Base-by-base conservation (phyloP, 2,888 invertebrate genomes). In the Ceratothoa steindachneri region DNA sequence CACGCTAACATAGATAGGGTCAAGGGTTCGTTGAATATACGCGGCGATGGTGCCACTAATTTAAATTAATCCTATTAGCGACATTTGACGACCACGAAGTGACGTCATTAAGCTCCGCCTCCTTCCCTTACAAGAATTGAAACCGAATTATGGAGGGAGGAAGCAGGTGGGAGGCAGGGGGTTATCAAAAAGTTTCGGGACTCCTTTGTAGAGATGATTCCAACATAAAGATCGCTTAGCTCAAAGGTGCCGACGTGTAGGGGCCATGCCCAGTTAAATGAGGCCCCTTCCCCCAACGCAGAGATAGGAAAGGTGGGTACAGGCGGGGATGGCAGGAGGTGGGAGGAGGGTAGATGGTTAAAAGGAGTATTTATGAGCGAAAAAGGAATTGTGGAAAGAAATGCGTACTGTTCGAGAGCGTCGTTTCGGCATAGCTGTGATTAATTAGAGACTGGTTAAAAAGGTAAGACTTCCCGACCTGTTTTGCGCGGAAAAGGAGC, bases 101-200 rank as follows among this genome's bases (percentile, higher is more conserved):
- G 41, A 41, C 41, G 41, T 41, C 41, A 41, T 41, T 9, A 41
- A 24, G 24, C 60, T 24, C 12, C 27, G 60, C 60, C 60, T 24
- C 60, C n/a, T 19, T 19, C 3, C 15, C 52, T 1, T 12, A 60
- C n/a, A 12, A 60, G 22, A 3, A 60, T 60, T 3, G 60, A 60
- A 60, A 60, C 60, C 60, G 60, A 60, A 60, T 60, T 60, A 60
- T n/a, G n/a, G n/a, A n/a, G n/a, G n/a, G n/a, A n/a, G n/a, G n/a
- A n/a, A n/a, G n/a, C n/a, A n/a, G n/a, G n/a, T n/a, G n/a, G n/a
- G n/a, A n/a, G n/a, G n/a, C n/a, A n/a, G 24, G 27, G 60, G 60
- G n/a, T 60, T 60, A 60, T 60, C 60, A 60, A 55, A 24, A 22
- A 24, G 60, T 24, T 60, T 60, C 60, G 3, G 60, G 3, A 24